These are phyloP conservation scores for Pyrgus malvae DNA, from an alignment of 2,888 invertebrate species.

Conservation along the genomic window DNA sequence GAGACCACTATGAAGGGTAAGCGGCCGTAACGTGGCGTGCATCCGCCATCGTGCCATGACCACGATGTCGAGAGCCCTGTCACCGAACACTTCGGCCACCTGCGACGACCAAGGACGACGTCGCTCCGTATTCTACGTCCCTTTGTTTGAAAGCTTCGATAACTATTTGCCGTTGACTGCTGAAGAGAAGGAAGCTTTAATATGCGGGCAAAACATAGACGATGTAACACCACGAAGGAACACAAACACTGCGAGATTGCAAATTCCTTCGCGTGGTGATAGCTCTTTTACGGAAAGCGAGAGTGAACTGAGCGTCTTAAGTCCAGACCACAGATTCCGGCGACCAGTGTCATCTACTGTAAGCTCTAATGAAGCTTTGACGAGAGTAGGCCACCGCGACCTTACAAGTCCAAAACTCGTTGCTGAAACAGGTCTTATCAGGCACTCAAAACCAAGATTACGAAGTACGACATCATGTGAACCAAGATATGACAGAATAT, in stretches of 20 bases:
- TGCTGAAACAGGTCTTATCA: conserved; percentile 58
- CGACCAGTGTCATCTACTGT: conserved; percentile 70
- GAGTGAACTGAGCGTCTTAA: conserved; percentile 68
- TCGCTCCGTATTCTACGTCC: conserved; percentile 89
- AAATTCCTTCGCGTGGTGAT: conserved; percentile 57
- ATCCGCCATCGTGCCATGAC: conserved; percentile 51
- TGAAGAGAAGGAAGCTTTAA: conserved; percentile 71
- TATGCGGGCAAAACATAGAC: conserved; percentile 59
- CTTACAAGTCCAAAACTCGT: conserved; percentile 67
- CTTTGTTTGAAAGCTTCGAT: conserved; percentile 83
- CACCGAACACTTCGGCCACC: conserved; percentile 56
- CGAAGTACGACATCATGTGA: conserved; percentile 72
- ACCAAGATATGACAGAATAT: conserved; percentile 73
- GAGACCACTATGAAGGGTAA: conserved; percentile 50
- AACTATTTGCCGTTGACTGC: conserved; percentile 80
- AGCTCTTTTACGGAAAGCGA: conserved; percentile 74
- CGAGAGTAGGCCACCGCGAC: conserved; percentile 66
- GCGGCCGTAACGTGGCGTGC: conserved; percentile 63
- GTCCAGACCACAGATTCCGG: conserved; percentile 63
- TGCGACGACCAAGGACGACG: conserved; percentile 81
- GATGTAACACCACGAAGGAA: conserved; percentile 50
- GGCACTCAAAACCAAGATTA: conserved; percentile 63
- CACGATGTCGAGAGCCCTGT: conserved; percentile 67
- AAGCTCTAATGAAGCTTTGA: conserved; percentile 70
- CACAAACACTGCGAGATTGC: conserved; percentile 54